Base-by-base conservation (phyloP, 2,113 vertebrate genomes). In the Takifugu flavidus region DNA sequence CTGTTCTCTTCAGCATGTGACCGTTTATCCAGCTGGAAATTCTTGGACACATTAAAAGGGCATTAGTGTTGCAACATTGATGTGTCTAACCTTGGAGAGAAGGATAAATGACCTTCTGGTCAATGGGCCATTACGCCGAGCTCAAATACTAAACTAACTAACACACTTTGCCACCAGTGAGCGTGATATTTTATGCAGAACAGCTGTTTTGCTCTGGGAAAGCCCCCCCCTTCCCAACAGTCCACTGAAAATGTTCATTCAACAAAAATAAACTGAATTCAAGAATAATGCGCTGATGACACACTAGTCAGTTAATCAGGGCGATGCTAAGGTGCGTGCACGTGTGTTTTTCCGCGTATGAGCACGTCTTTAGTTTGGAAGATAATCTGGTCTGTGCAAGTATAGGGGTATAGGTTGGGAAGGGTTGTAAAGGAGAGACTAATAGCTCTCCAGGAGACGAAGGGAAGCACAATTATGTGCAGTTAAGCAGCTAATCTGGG, bases 401-500 rank as follows among this genome's bases (percentile, higher is more conserved):
- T 44, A 42, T 46, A 58, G 50, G 55, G 50, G 52, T 25, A 31
- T 25, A 14, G 20, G 25, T 25, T 20, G 27, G n/a, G 27, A 25
- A 39, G 62, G 91, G 77, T 91, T 92, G 91, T 89, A 93, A 91
- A 92, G 90, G 88, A 84, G 90, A 77, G 89, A 93, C 91, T 94
- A 95, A 95, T 94, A 93, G 94, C 92, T 93, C 85, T 90, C 92
- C 90, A 89, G 92, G 87, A 93, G 90, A 93, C 87, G 91, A 85
- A 84, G 90, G 91, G 92, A 93, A 94, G 94, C 91, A 91, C 93
- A 94, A 95, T 95, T 95, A 95, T 90, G 89, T 90, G 90, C 92
- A 93, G 92, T 95, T 94, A 92, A 93, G 91, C 91, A 90, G 92
- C 93, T 94, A 94, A 96, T 96, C 94, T 94, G 86, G 84, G 89